Evolutionary conservation across 2,113 vertebrate species (phyloP).

Genomic region (Osmerus mordax): DNA sequence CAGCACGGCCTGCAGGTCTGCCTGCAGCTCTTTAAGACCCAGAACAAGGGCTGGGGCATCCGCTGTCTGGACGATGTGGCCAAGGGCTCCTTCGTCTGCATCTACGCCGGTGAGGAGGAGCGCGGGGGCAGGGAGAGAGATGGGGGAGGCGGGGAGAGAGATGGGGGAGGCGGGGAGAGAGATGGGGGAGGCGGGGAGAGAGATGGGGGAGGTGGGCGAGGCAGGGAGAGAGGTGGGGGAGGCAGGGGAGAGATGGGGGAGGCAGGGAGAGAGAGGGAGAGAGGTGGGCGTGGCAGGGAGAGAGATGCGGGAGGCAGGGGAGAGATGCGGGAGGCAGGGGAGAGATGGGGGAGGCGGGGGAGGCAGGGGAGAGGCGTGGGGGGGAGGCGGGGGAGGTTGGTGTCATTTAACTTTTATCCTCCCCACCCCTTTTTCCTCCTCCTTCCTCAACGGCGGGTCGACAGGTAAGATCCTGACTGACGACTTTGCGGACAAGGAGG

Average conservation of each 20-base stretch:
- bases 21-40: conserved; percentile 97
- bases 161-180: too few species aligned
- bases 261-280: neutral
- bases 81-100: conserved; percentile 96
- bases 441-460: neutral
- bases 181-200: neutral
- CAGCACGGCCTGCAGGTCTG: conserved; percentile 95
- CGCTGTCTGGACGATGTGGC: conserved; percentile 94
- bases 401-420: neutral
- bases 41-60: conserved; percentile 99
- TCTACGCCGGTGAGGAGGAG: conserved; percentile 85
- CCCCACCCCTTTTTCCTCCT: neutral
- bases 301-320: neutral
- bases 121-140: neutral
- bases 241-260: neutral
- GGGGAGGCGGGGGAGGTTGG: neutral
- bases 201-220: neutral
- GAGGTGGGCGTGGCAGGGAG: neutral
- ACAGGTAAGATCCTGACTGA: conserved; percentile 95
- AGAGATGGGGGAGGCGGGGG: too few species aligned
- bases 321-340: too few species aligned
- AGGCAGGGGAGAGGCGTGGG: neutral
- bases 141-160: neutral
- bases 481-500: conserved; percentile 95
- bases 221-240: neutral